Evolutionary conservation across 2,888 invertebrate genomes (phyloP), one percentile per base, ranked within the genome.

Genomic region (Ernsta delagoae): DNA sequence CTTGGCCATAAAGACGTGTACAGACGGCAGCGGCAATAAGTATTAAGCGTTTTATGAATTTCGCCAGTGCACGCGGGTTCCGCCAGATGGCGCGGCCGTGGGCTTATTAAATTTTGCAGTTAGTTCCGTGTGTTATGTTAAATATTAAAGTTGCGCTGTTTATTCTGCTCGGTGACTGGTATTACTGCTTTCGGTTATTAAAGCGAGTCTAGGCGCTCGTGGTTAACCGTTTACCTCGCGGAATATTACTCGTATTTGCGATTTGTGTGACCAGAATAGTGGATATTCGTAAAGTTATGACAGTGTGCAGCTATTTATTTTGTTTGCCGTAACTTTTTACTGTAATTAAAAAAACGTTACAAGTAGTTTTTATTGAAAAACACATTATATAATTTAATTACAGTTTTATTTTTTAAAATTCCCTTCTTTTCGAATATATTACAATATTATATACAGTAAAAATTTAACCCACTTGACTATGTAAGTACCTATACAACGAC

Each of bases 11-110:
- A 79, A 79, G 78, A 76, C 74, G 73, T 74, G 75, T 76, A 76
- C 77, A 75, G 75, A 76, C 74, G 79, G 76, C 69, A 73, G 64
- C 70, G 65, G 71, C 67, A 65, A 71, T 75, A 73, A 76, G 77
- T 77, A 77, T 76, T 77, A 78, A 77, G 71, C 78, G 75, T 78
- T 79, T 77, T 79, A 79, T 77, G 77, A 79, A 79, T 78, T 79
- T 78, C 69, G 74, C 75, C 73, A 70, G 75, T 75, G 73, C 73
- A 74, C 72, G 70, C 70, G 68, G 77, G 77, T 73, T 75, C 72
- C 72, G 70, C 72, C 77, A 77, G 77, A 78, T 77, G 77, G 73
- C 73, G 73, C 74, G 70, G 70, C 50, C 72, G 72, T 73, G 69
- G 73, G 71, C 76, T 78, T 78, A 78, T 78, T 78, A 78, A 77